Conservation (phyloP, 1,140 invertebrate species). For the Drosophila oshimai region DNA sequence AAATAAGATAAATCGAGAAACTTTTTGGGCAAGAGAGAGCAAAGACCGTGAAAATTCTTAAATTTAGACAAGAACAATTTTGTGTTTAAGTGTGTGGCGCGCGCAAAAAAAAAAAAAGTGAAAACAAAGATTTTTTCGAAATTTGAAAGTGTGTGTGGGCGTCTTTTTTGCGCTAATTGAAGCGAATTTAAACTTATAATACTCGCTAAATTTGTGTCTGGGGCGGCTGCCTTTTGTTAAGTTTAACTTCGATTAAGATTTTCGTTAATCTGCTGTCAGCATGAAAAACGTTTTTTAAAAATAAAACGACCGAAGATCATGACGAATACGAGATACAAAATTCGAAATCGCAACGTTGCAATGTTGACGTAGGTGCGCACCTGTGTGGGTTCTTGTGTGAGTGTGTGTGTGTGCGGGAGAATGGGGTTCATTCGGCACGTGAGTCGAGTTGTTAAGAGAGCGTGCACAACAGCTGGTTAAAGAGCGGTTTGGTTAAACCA, state of each 20-base stretch:
- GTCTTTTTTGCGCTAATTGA: conserved; percentile 38
- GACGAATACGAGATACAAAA: conserved; percentile 9
- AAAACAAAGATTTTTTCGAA: conserved; percentile 35
- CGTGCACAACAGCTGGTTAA: neutral
- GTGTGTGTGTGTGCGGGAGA: neutral
- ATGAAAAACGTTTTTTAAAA: conserved; percentile 48
- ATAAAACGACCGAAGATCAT: conserved; percentile 48
- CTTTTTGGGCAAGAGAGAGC: conserved; percentile 40
- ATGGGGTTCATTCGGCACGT: conserved; percentile 38
- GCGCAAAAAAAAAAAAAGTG: conserved; percentile 47
- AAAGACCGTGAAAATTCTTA: conserved; percentile 67
- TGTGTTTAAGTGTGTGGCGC: conserved; percentile 12
- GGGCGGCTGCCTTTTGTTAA: conserved; percentile 38
- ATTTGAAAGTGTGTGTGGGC: conserved; percentile 42
- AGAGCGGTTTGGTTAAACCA: neutral
- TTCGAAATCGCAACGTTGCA: conserved; percentile 72
- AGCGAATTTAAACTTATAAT: conserved; percentile 38
- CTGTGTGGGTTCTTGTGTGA: conserved; percentile 8
- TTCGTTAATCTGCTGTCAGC: conserved; percentile 52
- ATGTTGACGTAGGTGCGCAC: conserved; percentile 50
- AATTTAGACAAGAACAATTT: conserved; percentile 59
- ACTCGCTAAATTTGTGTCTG: too few relatives aligned
- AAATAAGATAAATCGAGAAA: conserved; percentile 49
- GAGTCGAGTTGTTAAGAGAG: conserved; percentile 40
- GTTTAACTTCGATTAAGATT: conserved; percentile 25